Percentiles rank a stretch among this genome's conserved stretches.
Evolutionary conservation across 2,888 invertebrate species (phyloP).

Genomic region (Drosophila sordidula): DNA sequence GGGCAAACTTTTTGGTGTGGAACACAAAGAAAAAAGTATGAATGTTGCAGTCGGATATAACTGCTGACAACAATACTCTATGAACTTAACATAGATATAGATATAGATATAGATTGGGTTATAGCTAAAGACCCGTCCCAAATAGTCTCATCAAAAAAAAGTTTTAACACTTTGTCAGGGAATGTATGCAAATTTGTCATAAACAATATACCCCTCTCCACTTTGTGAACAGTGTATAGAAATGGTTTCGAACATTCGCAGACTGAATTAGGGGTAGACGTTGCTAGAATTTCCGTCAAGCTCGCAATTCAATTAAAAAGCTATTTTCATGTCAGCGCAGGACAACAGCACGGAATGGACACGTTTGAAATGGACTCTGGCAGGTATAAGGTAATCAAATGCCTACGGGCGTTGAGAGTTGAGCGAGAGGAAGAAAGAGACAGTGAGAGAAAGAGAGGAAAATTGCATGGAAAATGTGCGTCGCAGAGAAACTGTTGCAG

Average conservation of each 20-base stretch:
- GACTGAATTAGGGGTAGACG: not conserved
- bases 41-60: not conserved
- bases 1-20: slow-evolving; percentile 2
- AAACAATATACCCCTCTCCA: too few species aligned
- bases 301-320: slow-evolving; percentile 45
- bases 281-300: not conserved
- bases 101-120: too few species aligned
- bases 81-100: not conserved
- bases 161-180: too few species aligned
- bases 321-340: slow-evolving; percentile 32
- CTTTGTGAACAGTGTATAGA: not conserved
- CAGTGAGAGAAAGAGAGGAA: not conserved
- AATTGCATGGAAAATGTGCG: not conserved
- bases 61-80: not conserved
- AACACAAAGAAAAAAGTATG: not conserved
- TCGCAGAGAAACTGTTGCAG: not conserved
- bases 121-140: too few species aligned
- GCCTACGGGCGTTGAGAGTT: not conserved
- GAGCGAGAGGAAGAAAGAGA: not conserved
- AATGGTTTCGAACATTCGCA: not conserved
- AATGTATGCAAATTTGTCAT: too few species aligned
- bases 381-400: slow-evolving; percentile 1
- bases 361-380: not conserved
- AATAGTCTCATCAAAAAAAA: too few species aligned
- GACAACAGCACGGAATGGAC: not conserved